A percentile compares a stretch with the other conserved stretches of the same genome.
Conservation (phyloP, 2,113 vertebrate species). For the Alces alces region DNA sequence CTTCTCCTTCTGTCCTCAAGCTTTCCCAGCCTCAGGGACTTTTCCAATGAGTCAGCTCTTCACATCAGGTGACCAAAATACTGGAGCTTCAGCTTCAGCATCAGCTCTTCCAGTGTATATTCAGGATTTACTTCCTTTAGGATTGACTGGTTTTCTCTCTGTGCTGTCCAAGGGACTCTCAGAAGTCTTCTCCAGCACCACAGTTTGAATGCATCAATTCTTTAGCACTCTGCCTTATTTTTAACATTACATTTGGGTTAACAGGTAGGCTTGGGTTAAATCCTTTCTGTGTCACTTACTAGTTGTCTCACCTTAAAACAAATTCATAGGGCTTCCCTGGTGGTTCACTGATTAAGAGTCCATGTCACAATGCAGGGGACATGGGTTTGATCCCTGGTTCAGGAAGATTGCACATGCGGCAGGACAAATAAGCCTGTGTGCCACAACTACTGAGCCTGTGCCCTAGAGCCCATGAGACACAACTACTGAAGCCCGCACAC, state of each 20-base stretch:
- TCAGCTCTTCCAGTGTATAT: not conserved
- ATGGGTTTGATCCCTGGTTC: not conserved
- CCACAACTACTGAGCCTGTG: not conserved
- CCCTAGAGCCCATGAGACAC: not conserved
- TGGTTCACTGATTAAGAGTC: not conserved
- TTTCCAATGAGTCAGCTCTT: not conserved
- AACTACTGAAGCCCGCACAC: not conserved
- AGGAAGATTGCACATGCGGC: not conserved
- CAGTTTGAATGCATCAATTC: not conserved
- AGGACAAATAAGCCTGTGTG: not conserved
- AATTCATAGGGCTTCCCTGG: not conserved
- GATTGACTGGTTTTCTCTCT: not conserved
- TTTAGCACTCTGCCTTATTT: not conserved
- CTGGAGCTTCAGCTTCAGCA: not conserved
- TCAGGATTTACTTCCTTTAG: not conserved
- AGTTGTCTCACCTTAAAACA: not conserved
- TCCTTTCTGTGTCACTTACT: not conserved
- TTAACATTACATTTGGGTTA: not conserved
- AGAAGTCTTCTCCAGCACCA: not conserved
- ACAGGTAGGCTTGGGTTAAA: not conserved
- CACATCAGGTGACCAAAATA: not conserved
- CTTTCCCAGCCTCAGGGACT: not conserved
- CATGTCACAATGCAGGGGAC: not conserved
- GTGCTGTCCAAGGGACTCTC: not conserved
- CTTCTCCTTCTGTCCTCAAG: not conserved